Conservation (phyloP, 2,888 invertebrate genomes). For the Netelia virgata region DNA sequence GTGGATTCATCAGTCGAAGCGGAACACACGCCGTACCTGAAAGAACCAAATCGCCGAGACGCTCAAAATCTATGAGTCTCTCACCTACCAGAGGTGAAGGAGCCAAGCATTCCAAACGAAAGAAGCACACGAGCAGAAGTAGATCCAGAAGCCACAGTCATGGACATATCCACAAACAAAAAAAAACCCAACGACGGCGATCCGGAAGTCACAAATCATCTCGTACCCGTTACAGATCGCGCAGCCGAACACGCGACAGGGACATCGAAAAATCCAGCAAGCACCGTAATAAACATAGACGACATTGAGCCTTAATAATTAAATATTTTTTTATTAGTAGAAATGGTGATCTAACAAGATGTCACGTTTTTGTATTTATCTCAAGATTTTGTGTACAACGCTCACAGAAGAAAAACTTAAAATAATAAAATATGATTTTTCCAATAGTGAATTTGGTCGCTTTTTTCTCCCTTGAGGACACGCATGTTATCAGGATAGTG, state of each 20-base stretch:
- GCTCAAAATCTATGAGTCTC: constrained; percentile 81
- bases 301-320: constrained; percentile 74
- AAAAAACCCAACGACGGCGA: constrained; percentile 80
- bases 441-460: neutral
- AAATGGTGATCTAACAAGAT: neutral
- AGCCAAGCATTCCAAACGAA: constrained; percentile 82
- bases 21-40: constrained; percentile 82
- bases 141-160: constrained; percentile 84
- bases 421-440: constrained; percentile 29
- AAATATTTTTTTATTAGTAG: constrained; percentile 20
- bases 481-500: too few relatives aligned
- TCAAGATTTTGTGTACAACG: neutral
- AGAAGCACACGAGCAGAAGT: constrained; percentile 84
- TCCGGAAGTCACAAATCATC: constrained; percentile 83
- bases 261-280: constrained; percentile 82
- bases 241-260: constrained; percentile 82
- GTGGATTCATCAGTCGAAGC: constrained; percentile 88
- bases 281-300: constrained; percentile 82
- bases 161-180: constrained; percentile 82
- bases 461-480: neutral
- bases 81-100: constrained; percentile 80
- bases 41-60: constrained; percentile 82
- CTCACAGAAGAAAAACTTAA: neutral
- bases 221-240: constrained; percentile 81
- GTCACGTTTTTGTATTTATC: constrained; percentile 33